A percentile compares a stretch with the other conserved stretches of the same genome.
Conservation (phyloP, 2,888 invertebrate species). For the Noctuana brunneofusca region DNA sequence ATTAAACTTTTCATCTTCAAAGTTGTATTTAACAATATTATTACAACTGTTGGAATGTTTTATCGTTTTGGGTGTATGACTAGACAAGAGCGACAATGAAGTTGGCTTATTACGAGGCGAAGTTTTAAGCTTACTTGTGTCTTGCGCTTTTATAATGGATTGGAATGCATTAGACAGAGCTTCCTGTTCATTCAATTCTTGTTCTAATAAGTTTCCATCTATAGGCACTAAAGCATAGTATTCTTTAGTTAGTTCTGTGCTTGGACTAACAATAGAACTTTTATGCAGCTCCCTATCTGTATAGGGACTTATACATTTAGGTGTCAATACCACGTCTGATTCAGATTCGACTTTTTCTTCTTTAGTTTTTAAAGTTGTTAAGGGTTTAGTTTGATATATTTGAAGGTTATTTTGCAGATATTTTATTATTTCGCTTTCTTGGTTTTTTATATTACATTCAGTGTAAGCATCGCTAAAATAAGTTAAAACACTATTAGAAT, state of each 20-base stretch:
- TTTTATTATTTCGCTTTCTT: constrained; percentile 74
- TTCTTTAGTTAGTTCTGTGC: constrained; percentile 68
- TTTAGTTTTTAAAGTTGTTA: constrained; percentile 47
- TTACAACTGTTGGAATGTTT: constrained; percentile 74
- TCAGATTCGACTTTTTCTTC: constrained; percentile 65
- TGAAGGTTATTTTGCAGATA: constrained; percentile 64
- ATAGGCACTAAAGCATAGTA: constrained; percentile 70
- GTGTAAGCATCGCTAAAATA: constrained; percentile 77
- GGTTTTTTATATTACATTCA: constrained; percentile 73
- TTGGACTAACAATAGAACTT: constrained; percentile 64
- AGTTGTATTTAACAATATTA: constrained; percentile 54
- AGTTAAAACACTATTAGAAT: constrained; percentile 1
- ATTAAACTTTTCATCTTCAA: constrained; percentile 46
- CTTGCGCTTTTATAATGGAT: constrained; percentile 68
- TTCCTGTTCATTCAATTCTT: constrained; percentile 80
- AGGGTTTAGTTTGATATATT: constrained; percentile 40
- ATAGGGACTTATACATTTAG: constrained; percentile 70
- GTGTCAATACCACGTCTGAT: constrained; percentile 71
- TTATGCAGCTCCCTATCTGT: constrained; percentile 55
- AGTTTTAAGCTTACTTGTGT: constrained; percentile 50
- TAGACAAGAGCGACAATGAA: constrained; percentile 67
- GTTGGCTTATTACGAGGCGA: constrained; percentile 60
- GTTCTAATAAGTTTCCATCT: constrained; percentile 69
- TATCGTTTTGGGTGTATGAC: constrained; percentile 66
- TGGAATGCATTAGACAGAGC: constrained; percentile 76